A percentile compares a stretch with the other conserved stretches of the same genome.
Conservation (phyloP, 1,140 invertebrate species). For the Forficula auricularia region DNA sequence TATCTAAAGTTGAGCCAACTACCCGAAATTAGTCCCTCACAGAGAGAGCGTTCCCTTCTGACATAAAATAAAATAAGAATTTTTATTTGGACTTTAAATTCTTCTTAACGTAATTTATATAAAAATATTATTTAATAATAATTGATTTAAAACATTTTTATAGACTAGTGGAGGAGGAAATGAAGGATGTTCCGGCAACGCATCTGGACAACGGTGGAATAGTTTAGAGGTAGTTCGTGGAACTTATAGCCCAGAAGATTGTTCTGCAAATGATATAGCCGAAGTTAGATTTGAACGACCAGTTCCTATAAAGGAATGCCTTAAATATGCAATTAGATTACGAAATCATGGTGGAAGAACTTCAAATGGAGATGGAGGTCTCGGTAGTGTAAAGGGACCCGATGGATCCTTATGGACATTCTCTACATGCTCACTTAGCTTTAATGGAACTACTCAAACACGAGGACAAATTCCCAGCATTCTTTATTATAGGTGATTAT, state of each 20-base stretch:
- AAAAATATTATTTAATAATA: too few species aligned
- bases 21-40: too few species aligned
- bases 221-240: constrained; percentile 54
- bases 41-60: too few species aligned
- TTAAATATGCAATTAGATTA: constrained; percentile 74
- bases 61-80: too few species aligned
- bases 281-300: constrained; percentile 84
- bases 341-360: constrained; percentile 84
- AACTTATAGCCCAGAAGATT: constrained; percentile 57
- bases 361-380: constrained; percentile 79
- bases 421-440: constrained; percentile 76
- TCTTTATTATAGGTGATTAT: constrained; percentile 56
- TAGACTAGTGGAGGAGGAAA: too few species aligned
- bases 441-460: constrained; percentile 84
- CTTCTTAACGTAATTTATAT: too few species aligned
- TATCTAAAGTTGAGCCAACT: too few species aligned
- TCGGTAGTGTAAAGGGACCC: constrained; percentile 69
- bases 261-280: constrained; percentile 48
- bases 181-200: too few species aligned
- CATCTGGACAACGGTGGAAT: constrained; percentile 41
- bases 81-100: too few species aligned
- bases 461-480: constrained; percentile 89
- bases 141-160: too few species aligned
- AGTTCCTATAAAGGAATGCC: constrained; percentile 70
- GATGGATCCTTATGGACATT: constrained; percentile 88